Evolutionary conservation across 2,797 vertebrate species (phyloP).

Genomic region (Astyanax mexicanus): DNA sequence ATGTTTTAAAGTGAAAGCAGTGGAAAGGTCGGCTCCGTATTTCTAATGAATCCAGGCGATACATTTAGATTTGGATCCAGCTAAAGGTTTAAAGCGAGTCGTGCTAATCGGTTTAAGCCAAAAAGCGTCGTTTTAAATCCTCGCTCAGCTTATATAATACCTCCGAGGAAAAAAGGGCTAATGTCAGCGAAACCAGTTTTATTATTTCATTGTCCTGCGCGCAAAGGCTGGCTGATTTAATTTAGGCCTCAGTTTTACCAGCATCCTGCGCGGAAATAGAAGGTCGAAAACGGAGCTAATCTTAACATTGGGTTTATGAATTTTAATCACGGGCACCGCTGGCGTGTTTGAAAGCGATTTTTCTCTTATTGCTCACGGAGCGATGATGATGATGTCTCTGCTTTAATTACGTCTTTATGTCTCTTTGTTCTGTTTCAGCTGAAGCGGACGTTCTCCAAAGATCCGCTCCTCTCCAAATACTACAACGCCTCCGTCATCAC

Average conservation of each 20-base stretch:
- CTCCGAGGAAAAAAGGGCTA: constrained; percentile 12
- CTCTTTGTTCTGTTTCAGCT: constrained; percentile 69
- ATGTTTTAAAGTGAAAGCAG: neutral
- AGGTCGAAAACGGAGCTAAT: constrained; percentile 11
- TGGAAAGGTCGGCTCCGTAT: neutral
- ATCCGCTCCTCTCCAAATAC: constrained; percentile 71
- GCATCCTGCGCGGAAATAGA: constrained; percentile 3
- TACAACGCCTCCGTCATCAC: constrained; percentile 73
- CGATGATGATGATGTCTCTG: constrained; percentile 3
- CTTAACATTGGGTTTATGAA: constrained; percentile 18
- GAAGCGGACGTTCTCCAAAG: constrained; percentile 62
- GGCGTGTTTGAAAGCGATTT: neutral
- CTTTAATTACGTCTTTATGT: constrained; percentile 17
- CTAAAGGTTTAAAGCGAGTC: too few species aligned
- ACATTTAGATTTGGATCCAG: constrained; percentile 16
- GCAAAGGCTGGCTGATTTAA: constrained; percentile 13
- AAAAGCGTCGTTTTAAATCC: constrained; percentile 11
- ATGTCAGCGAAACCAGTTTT: constrained; percentile 23
- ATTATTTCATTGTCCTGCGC: constrained; percentile 13
- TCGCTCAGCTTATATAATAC: constrained; percentile 11
- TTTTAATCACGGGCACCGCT: neutral
- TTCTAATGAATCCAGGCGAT: neutral
- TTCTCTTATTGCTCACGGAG: constrained; percentile 7
- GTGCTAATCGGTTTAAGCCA: constrained; percentile 28
- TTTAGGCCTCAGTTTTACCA: constrained; percentile 9